Conservation (phyloP, 2,113 vertebrate genomes). For the Chamaea fasciata region DNA sequence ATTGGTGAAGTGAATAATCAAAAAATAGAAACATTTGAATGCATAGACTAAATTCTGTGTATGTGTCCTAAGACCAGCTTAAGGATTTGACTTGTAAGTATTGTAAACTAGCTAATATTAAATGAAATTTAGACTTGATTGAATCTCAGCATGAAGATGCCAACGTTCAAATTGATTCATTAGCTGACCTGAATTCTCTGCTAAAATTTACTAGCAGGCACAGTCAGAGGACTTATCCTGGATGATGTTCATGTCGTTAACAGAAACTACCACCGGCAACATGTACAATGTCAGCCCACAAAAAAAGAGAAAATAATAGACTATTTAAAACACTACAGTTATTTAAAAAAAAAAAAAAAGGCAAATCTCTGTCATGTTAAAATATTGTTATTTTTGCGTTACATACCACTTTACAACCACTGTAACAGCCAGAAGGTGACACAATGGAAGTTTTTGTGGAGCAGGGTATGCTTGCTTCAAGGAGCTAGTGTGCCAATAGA, state of each 20-base stretch:
- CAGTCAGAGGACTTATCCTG: slow-evolving; percentile 1
- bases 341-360: background rate
- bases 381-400: background rate
- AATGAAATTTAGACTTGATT: slow-evolving; percentile 33
- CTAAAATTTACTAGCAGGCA: background rate
- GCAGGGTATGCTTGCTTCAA: background rate
- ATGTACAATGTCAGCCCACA: background rate
- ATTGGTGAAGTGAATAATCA: slow-evolving; percentile 34
- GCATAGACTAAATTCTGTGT: background rate
- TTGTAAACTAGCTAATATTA: slow-evolving; percentile 1
- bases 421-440: background rate
- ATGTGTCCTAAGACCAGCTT: background rate
- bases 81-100: background rate
- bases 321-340: background rate
- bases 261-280: background rate
- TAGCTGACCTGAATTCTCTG: slow-evolving; percentile 36
- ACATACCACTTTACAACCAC: background rate
- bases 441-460: slow-evolving; percentile 59
- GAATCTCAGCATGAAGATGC: slow-evolving; percentile 25
- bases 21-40: background rate
- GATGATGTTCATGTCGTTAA: background rate
- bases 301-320: background rate
- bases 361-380: background rate
- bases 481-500: background rate
- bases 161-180: slow-evolving; percentile 37